A percentile compares a stretch with the other conserved stretches of the same genome.
Evolutionary conservation across 2,113 vertebrate species (phyloP).

Genomic region (Cynoglossus semilaevis): DNA sequence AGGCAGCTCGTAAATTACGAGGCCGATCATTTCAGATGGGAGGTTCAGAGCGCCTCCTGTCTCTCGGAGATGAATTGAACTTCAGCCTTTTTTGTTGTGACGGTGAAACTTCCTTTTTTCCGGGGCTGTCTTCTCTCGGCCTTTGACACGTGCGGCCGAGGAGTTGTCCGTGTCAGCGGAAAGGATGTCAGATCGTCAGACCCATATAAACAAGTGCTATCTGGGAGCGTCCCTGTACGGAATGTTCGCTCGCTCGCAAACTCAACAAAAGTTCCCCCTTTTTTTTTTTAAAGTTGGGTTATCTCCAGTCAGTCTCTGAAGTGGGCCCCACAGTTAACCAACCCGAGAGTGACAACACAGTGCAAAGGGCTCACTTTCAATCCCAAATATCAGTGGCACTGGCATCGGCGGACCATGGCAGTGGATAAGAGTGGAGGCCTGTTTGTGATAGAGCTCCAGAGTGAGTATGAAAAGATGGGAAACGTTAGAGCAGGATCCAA

Average conservation of each 20-base stretch:
- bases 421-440: conserved; percentile 28
- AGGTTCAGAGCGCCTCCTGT: conserved; percentile 28
- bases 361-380: conserved; percentile 36
- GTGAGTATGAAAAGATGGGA: background rate
- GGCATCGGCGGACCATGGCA: conserved; percentile 34
- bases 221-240: conserved; percentile 1
- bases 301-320: conserved; percentile 46
- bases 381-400: conserved; percentile 50
- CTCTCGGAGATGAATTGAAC: conserved; percentile 58
- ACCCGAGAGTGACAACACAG: conserved; percentile 38
- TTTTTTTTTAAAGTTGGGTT: conserved; percentile 1
- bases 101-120: conserved; percentile 23
- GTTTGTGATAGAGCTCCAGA: conserved; percentile 43
- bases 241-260: conserved; percentile 4
- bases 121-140: conserved; percentile 14
- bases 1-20: conserved; percentile 55
- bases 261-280: conserved; percentile 22
- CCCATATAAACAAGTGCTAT: conserved; percentile 5
- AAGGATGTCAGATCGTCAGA: conserved; percentile 14
- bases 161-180: conserved; percentile 30
- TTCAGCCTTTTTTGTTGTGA: conserved; percentile 37
- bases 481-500: too few species aligned
- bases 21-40: conserved; percentile 51
- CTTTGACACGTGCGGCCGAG: conserved; percentile 24
- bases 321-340: conserved; percentile 44